phyloP scores from a whole-genome alignment of 1,140 invertebrate species.

The Zaprionus kolodkinae region DNA sequence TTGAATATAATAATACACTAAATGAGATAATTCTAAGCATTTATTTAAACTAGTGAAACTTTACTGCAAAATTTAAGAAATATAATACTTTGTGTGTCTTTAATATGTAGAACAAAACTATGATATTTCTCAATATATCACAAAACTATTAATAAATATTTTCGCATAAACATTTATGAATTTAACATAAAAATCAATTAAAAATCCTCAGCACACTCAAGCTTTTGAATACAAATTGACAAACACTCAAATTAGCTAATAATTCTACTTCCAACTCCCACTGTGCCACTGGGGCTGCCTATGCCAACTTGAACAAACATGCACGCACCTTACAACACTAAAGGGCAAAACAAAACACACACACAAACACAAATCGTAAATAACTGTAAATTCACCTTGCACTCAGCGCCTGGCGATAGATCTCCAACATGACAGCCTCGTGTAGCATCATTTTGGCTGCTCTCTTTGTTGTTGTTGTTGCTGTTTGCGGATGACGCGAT shows the following conservation, averaged over 20 bases:
- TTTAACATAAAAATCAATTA: too few relatives aligned
- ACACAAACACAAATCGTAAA: neutral
- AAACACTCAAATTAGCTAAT: neutral
- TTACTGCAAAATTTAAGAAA: too few relatives aligned
- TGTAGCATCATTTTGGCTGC: constrained; percentile 83
- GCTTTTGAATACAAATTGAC: too few relatives aligned
- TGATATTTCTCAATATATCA: too few relatives aligned
- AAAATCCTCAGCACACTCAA: too few relatives aligned
- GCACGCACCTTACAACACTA: neutral
- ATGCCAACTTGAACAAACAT: neutral
- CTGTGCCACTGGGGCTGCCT: neutral
- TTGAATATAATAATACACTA: too few relatives aligned
- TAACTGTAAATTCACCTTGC: constrained; percentile 77
- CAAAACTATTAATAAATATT: too few relatives aligned
- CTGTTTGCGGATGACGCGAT: neutral
- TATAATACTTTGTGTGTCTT: too few relatives aligned
- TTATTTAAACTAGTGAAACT: too few relatives aligned
- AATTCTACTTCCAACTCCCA: neutral
- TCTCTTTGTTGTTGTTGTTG: constrained; percentile 31
- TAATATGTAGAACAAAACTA: too few relatives aligned
- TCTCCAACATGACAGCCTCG: constrained; percentile 84
- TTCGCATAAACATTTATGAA: too few relatives aligned
- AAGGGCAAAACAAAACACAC: neutral
- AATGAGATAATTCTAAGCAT: too few relatives aligned
- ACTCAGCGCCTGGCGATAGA: constrained; percentile 83